Evolutionary conservation across 2,797 vertebrate genomes (phyloP).

Genomic region (Arrhamphus sclerolepis): DNA sequence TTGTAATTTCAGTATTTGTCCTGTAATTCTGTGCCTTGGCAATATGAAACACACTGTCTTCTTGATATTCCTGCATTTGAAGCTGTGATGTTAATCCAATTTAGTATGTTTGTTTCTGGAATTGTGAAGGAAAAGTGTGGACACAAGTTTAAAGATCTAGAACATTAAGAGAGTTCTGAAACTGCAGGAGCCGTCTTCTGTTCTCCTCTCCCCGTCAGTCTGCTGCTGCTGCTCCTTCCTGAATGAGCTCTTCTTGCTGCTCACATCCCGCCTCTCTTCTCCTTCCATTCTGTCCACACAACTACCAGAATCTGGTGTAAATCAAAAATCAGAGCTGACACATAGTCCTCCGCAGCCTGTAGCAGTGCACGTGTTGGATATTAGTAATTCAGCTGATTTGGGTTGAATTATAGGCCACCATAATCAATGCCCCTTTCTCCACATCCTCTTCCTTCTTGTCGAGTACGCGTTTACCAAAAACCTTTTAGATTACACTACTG

Average conservation of each 20-base stretch:
- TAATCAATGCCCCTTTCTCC: conserved; percentile 56
- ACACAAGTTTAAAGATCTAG: neutral
- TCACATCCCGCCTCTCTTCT: conserved; percentile 1
- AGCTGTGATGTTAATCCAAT: neutral
- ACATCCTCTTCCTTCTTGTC: conserved; percentile 4
- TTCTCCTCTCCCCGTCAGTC: neutral
- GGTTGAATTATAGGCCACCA: conserved; percentile 48
- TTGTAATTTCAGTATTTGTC: too few relatives aligned
- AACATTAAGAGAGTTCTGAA: neutral
- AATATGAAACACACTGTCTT: neutral
- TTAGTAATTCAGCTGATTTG: conserved; percentile 40
- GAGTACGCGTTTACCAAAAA: conserved; percentile 46
- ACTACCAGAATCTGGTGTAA: conserved; percentile 40
- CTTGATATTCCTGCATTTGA: neutral
- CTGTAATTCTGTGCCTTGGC: neutral
- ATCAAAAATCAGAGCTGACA: conserved; percentile 60
- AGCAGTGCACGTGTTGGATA: conserved; percentile 32
- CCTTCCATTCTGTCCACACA: conserved; percentile 26
- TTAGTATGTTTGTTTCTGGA: neutral
- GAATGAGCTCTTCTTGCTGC: neutral
- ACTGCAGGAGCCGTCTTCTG: neutral
- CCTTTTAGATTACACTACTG: conserved; percentile 26
- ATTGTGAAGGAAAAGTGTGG: neutral
- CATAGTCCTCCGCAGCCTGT: conserved; percentile 19
- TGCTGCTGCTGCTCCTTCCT: neutral